A percentile compares a stretch with the other conserved stretches of the same genome.
phyloP scores from a whole-genome alignment of 2,888 invertebrate genomes.

The Dasysyrphus albostriatus region DNA sequence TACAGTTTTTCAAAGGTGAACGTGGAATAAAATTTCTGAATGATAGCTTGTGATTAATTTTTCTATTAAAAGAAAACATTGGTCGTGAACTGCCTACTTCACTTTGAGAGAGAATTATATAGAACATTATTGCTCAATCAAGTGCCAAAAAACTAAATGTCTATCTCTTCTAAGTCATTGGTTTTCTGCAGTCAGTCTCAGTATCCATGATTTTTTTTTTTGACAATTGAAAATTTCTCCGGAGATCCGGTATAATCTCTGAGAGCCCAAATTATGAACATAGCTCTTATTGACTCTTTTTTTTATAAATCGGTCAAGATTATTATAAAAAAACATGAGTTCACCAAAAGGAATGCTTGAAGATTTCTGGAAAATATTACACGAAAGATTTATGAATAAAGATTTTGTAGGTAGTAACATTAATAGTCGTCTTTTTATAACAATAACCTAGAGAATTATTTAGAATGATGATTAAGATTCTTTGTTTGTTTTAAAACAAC shows the following conservation, averaged over 20 bases:
- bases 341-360: not conserved
- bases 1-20: constrained; percentile 40
- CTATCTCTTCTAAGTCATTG: not conserved
- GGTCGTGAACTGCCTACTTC: not conserved
- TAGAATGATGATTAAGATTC: not conserved
- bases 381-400: not conserved
- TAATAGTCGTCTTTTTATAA: not conserved
- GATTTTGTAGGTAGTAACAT: not conserved
- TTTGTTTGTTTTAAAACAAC: not conserved
- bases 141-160: not conserved
- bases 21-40: constrained; percentile 1
- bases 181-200: not conserved
- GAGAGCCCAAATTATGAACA: not conserved
- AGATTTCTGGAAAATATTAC: constrained; percentile 31
- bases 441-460: not conserved
- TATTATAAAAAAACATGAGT: constrained; percentile 24
- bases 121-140: not conserved
- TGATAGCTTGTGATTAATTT: constrained; percentile 55
- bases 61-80: constrained; percentile 56
- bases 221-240: not conserved
- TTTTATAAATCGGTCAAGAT: constrained; percentile 1
- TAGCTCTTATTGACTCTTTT: not conserved
- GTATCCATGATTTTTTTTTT: not conserved
- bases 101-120: not conserved
- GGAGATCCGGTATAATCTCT: not conserved